Base-by-base conservation (phyloP, 2,797 vertebrate species). In the Sparidentex hasta region DNA sequence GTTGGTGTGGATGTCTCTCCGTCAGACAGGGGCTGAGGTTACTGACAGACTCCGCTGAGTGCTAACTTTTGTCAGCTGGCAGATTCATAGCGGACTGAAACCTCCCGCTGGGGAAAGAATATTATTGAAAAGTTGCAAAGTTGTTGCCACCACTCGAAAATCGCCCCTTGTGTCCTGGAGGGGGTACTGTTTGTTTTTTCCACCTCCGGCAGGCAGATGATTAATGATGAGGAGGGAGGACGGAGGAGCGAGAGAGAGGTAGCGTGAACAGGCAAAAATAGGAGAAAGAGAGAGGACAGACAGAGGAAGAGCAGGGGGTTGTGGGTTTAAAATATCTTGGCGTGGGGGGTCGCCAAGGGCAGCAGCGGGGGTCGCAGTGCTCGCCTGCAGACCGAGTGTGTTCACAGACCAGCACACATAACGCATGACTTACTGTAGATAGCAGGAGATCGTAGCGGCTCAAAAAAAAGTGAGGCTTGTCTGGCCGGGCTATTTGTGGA, bases 31-130 rank as follows among this genome's bases (percentile, higher is more conserved):
- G 80, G 95, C 92, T 93, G 89, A 80, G 59, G 88, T 95, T 96
- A 95, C 95, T 95, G 94, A 95, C 91, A 93, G 93, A 87, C 81
- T 81, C 85, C 71, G 88, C 86, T 93, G 93, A 95, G 94, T 95
- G 94, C 89, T 90, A 95, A 93, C 94, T 94, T 96, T 95, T 95
- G 94, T 93, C 95, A 90, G 93, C 90, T 93, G 89, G 90, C 92
- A 91, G 85, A 90, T 91, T 92, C 93, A 90, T 92, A 73, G 87
- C 48, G 68, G 74, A 71, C 74, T 69, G 80, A 86, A 59, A 66
- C 91, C 87, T 75, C 90, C 87, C 73, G 74, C 90, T 90, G 89
- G 74, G 92, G 76, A 84, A 62, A 70, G 84, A 93, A 95, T 94
- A 95, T 94, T 95, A 95, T 92, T 86, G 84, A 94, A 93, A 93